A percentile compares a stretch with the other conserved stretches of the same genome.
These are phyloP conservation scores for Oscheius sp. DNA, from an alignment of 2,888 invertebrate species.

Conservation along the genomic window DNA sequence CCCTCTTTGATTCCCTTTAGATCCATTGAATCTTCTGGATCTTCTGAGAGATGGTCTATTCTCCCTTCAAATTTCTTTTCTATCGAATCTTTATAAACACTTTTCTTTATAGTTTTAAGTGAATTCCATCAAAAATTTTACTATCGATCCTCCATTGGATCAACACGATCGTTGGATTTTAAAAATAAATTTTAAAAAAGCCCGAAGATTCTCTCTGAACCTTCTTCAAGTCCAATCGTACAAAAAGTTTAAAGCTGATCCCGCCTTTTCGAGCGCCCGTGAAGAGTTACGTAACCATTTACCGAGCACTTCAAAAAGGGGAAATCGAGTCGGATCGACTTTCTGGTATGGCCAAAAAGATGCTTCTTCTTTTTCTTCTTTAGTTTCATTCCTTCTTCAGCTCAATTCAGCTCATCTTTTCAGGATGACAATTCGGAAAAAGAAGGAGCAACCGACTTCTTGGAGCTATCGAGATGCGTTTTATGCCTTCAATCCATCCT, in stretches of 20 bases:
- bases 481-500: slow-evolving; percentile 47
- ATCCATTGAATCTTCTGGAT: too few species aligned
- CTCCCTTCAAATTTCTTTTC: too few species aligned
- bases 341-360: not conserved
- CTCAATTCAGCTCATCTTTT: not conserved
- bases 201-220: not conserved
- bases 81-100: too few species aligned
- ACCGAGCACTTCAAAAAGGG: slow-evolving; percentile 12
- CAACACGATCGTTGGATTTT: not conserved
- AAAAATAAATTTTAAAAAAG: not conserved
- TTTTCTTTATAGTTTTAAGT: too few species aligned
- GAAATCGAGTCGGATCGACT: slow-evolving; percentile 6
- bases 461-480: slow-evolving; percentile 49
- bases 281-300: slow-evolving; percentile 3
- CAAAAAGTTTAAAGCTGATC: not conserved
- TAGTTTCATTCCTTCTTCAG: not conserved
- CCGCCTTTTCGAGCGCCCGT: not conserved
- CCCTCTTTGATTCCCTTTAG: not conserved
- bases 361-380: not conserved
- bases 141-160: not conserved
- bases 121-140: not conserved
- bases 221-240: not conserved
- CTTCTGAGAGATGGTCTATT: too few species aligned
- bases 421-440: slow-evolving; percentile 34
- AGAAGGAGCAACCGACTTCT: slow-evolving; percentile 38